Conservation (phyloP, 1,140 invertebrate species). For the Drosophila virilis region DNA sequence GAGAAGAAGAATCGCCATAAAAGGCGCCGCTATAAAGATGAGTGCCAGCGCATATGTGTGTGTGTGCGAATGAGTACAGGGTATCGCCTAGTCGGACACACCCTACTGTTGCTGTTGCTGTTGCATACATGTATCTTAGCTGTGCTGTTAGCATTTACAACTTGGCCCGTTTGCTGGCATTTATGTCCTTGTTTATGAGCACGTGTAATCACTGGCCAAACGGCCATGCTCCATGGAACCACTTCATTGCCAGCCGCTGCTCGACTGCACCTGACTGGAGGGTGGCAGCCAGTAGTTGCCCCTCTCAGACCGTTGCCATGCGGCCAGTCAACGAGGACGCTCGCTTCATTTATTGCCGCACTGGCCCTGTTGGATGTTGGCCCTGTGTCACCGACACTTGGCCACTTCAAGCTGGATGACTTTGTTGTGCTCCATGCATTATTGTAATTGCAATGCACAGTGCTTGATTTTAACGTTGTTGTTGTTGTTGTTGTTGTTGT, state of each 20-base stretch:
- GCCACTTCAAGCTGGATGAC: slow-evolving; percentile 32
- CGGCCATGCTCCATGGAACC: slow-evolving; percentile 51
- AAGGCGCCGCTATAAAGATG: too few species aligned
- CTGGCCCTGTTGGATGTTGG: slow-evolving; percentile 25
- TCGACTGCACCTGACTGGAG: slow-evolving; percentile 18
- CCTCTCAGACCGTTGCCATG: not conserved
- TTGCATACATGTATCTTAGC: slow-evolving; percentile 48
- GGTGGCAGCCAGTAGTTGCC: not conserved
- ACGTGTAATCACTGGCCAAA: slow-evolving; percentile 72
- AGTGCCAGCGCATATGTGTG: too few species aligned
- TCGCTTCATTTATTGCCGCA: slow-evolving; percentile 44
- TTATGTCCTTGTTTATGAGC: slow-evolving; percentile 65
- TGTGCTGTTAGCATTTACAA: slow-evolving; percentile 39
- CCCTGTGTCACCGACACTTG: slow-evolving; percentile 39
- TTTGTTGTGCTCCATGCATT: slow-evolving; percentile 44
- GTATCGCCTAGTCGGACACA: too few species aligned
- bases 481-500: slow-evolving; percentile 7
- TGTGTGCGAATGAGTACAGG: too few species aligned
- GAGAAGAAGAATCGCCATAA: too few species aligned
- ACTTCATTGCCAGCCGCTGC: slow-evolving; percentile 61
- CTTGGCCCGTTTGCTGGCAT: slow-evolving; percentile 23
- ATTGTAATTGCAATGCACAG: slow-evolving; percentile 51
- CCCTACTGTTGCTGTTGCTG: slow-evolving; percentile 21
- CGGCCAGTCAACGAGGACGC: slow-evolving; percentile 18
- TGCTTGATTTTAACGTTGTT: slow-evolving; percentile 20